A percentile compares a stretch with the other conserved stretches of the same genome.
These are phyloP conservation scores for Aethes cnicana DNA, from an alignment of 2,888 invertebrate species.

Conservation along the genomic window DNA sequence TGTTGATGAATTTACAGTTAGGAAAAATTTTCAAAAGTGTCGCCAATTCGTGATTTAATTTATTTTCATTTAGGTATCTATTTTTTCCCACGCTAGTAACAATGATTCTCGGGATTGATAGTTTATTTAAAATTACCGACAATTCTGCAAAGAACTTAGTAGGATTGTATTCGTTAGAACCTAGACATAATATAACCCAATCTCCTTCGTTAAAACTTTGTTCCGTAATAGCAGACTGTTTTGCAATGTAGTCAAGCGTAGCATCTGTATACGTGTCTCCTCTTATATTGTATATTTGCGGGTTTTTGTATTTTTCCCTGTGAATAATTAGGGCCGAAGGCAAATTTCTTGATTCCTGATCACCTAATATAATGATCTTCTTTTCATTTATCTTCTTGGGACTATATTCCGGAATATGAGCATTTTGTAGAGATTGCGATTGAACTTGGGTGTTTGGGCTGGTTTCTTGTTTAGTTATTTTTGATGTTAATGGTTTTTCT, in stretches of 20 bases:
- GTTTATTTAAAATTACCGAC: not conserved
- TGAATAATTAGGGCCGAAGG: not conserved
- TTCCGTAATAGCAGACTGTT: not conserved
- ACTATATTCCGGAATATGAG: too few relatives aligned
- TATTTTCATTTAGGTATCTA: not conserved
- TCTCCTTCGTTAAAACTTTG: not conserved
- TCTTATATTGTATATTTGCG: not conserved
- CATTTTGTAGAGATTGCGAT: too few relatives aligned
- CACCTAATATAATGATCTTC: not conserved
- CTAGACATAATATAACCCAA: slow-evolving; percentile 7
- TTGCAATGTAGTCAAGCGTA: not conserved
- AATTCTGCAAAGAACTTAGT: slow-evolving; percentile 7
- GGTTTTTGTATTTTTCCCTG: not conserved
- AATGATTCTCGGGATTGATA: not conserved
- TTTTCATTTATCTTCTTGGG: not conserved
- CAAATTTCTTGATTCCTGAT: not conserved
- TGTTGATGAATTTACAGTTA: not conserved
- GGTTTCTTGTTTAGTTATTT: not conserved
- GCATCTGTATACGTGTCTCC: not conserved
- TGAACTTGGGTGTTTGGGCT: too few relatives aligned
- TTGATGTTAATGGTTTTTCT: not conserved
- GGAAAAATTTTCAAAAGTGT: not conserved
- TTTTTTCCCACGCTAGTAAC: slow-evolving; percentile 1
- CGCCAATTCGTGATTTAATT: not conserved
- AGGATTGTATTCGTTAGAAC: slow-evolving; percentile 3